A percentile compares a stretch with the other conserved stretches of the same genome.
Conservation (phyloP, 2,888 invertebrate species). For the Hypena proboscidalis region DNA sequence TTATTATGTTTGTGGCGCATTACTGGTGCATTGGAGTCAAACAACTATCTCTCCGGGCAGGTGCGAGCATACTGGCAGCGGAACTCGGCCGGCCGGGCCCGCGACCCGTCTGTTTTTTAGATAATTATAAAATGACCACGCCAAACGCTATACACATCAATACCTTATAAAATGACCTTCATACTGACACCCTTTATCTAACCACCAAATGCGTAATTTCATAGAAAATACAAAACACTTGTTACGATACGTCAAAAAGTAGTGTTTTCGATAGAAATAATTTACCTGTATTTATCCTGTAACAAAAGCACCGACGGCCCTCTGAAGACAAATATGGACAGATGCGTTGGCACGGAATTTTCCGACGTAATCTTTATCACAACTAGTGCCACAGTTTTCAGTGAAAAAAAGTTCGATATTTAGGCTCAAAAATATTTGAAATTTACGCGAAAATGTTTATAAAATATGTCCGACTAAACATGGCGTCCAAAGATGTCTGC, state of each 20-base stretch:
- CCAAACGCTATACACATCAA: conserved; percentile 57
- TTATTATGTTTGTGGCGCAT: conserved; percentile 22
- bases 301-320: conserved; percentile 81
- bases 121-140: conserved; percentile 78
- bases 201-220: conserved; percentile 62
- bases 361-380: conserved; percentile 66
- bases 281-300: conserved; percentile 84
- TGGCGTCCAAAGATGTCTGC: conserved; percentile 89
- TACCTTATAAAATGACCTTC: conserved; percentile 70
- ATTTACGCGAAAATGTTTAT: conserved; percentile 88
- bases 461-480: conserved; percentile 91
- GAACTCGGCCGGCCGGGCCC: conserved; percentile 64
- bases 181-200: conserved; percentile 51
- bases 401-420: conserved; percentile 82
- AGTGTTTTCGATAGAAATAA: conserved; percentile 76
- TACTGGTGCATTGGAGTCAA: conserved; percentile 46
- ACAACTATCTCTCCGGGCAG: conserved; percentile 52
- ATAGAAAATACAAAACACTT: conserved; percentile 80
- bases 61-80: conserved; percentile 49
- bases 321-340: conserved; percentile 77
- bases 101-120: conserved; percentile 59
- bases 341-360: conserved; percentile 77
- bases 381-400: conserved; percentile 71
- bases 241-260: conserved; percentile 82
- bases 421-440: conserved; percentile 84